These are phyloP conservation scores for Cosmia trapezina DNA, from an alignment of 2,888 invertebrate species.

Conservation along the genomic window DNA sequence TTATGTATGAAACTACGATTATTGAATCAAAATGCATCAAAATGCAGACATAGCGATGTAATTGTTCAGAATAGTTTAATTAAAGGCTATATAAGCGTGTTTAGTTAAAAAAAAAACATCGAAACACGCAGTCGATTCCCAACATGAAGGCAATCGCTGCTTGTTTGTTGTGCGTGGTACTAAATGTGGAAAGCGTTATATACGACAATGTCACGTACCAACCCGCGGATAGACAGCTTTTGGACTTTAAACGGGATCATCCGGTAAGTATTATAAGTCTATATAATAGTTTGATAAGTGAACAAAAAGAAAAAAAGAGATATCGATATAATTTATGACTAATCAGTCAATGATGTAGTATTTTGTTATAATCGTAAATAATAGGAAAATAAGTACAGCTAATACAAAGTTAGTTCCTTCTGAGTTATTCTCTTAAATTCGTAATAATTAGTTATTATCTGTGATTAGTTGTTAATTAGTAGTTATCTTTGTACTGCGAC, in stretches of 20 bases:
- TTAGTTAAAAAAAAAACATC: background rate
- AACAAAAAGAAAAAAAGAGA: too few relatives aligned
- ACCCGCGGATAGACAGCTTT: conserved; percentile 69
- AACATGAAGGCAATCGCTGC: conserved; percentile 51
- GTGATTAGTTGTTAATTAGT: too few relatives aligned
- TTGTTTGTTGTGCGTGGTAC: conserved; percentile 35
- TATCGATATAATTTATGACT: too few relatives aligned
- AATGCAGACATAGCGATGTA: conserved; percentile 2
- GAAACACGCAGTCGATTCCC: conserved; percentile 11
- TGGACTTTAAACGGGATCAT: conserved; percentile 72
- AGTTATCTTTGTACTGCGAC: too few relatives aligned
- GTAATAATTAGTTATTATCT: too few relatives aligned
- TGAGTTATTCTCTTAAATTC: too few relatives aligned
- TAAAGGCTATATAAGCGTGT: conserved; percentile 27
- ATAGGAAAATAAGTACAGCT: too few relatives aligned
- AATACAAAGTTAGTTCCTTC: too few relatives aligned
- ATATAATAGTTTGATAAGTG: too few relatives aligned
- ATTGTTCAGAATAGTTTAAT: conserved; percentile 12
- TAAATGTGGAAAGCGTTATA: conserved; percentile 36
- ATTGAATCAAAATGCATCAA: conserved; percentile 1
- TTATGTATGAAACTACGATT: background rate
- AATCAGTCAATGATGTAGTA: too few relatives aligned
- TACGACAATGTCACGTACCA: conserved; percentile 62
- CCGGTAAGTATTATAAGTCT: conserved; percentile 61
- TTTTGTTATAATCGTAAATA: too few relatives aligned